These are phyloP conservation scores for Pteromalus puparum DNA, from an alignment of 1,140 invertebrate genomes.

Conservation along the genomic window DNA sequence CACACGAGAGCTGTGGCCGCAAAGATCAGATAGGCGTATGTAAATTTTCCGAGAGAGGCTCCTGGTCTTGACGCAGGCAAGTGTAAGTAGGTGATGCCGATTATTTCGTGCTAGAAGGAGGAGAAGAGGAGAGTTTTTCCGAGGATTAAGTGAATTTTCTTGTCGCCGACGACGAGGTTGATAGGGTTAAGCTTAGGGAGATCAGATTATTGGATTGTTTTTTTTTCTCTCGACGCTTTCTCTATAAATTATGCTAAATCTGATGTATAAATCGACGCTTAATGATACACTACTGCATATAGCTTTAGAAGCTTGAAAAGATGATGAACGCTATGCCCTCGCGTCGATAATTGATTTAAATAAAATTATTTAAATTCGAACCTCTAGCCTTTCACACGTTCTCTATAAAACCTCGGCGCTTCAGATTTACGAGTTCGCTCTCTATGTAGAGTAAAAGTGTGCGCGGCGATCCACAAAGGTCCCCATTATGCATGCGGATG, in stretches of 20 bases:
- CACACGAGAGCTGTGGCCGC: constrained; percentile 18
- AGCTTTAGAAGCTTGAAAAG: too few species aligned
- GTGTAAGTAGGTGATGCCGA: not conserved
- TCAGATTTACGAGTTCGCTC: constrained; percentile 29
- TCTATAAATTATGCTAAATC: not conserved
- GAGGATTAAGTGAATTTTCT: not conserved
- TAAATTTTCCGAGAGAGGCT: constrained; percentile 19
- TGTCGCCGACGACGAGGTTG: not conserved
- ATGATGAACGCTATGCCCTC: too few species aligned
- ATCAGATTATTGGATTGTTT: not conserved
- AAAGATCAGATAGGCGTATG: constrained; percentile 31
- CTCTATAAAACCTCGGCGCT: not conserved
- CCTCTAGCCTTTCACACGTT: too few species aligned
- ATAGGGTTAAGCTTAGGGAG: not conserved
- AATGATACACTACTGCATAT: too few species aligned
- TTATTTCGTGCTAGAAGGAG: too few species aligned
- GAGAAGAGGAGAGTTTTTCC: too few species aligned
- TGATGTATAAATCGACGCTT: too few species aligned
- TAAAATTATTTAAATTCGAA: too few species aligned
- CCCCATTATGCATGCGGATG: constrained; percentile 30
- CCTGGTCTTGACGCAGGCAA: not conserved
- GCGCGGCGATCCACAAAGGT: not conserved
- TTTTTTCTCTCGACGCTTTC: not conserved
- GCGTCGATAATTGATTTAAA: too few species aligned
- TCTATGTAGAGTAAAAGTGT: not conserved